Evolutionary conservation across 2,113 vertebrate species (phyloP).

Genomic region (Muntiacus muntjak): DNA sequence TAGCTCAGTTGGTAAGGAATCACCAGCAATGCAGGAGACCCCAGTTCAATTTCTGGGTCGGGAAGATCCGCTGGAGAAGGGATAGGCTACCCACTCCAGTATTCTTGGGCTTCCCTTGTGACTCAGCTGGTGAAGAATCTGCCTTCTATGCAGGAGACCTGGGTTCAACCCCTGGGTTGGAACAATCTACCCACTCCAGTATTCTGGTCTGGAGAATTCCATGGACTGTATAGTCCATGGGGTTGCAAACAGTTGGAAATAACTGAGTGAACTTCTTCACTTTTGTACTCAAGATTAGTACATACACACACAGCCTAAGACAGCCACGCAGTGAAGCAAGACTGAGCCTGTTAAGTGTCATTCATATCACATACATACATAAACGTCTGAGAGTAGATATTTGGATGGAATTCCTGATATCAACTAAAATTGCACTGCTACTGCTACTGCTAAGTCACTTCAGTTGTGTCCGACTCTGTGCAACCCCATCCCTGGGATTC

Average conservation of each 20-base stretch:
- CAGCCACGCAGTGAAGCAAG: neutral
- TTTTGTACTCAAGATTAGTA: neutral
- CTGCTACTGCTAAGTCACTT: too few relatives aligned
- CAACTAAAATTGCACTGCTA: neutral
- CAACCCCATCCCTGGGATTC: too few relatives aligned
- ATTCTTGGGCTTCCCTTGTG: neutral
- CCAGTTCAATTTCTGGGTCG: accelerated
- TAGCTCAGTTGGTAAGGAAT: neutral
- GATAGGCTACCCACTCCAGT: neutral
- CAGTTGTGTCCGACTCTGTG: too few relatives aligned
- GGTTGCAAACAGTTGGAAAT: neutral
- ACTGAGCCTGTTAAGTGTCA: neutral
- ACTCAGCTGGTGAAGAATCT: neutral
- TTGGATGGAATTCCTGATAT: neutral
- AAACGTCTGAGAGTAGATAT: neutral
- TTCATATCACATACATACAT: neutral
- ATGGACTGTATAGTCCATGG: neutral
- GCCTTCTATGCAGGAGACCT: neutral
- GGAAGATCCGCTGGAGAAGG: neutral
- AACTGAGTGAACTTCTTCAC: neutral
- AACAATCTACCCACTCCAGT: neutral
- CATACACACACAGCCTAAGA: neutral
- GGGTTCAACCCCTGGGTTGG: neutral
- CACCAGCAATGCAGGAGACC: neutral
- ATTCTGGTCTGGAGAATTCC: neutral